Percentiles rank a stretch among this genome's conserved stretches.
Conservation (phyloP, 2,888 invertebrate genomes). For the Cephus sareptanus region DNA sequence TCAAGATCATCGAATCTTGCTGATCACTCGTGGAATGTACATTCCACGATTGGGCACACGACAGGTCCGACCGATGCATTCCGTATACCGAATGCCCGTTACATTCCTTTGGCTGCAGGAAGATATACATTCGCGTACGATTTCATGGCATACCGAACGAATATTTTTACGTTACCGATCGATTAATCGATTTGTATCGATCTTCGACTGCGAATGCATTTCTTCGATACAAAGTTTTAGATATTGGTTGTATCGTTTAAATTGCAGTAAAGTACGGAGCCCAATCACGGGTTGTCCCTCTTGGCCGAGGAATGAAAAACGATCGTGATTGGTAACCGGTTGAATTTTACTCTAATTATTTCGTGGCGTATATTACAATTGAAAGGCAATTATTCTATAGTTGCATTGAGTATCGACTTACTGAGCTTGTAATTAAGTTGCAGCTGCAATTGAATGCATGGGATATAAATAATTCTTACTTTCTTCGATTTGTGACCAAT, state of each 20-base stretch:
- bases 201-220: background rate
- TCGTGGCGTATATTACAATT: slow-evolving; percentile 37
- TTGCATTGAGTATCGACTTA: slow-evolving; percentile 4
- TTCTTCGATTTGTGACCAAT: background rate
- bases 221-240: background rate
- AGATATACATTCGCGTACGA: slow-evolving; percentile 1
- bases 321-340: slow-evolving; percentile 20
- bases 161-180: background rate
- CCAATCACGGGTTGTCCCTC: slow-evolving; percentile 17
- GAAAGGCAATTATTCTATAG: slow-evolving; percentile 38
- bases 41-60: background rate
- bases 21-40: background rate
- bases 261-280: background rate
- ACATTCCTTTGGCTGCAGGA: background rate
- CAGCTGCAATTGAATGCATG: slow-evolving; percentile 34
- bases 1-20: background rate
- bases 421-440: slow-evolving; percentile 28
- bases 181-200: background rate
- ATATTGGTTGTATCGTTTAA: background rate
- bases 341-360: slow-evolving; percentile 36
- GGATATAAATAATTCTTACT: background rate
- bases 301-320: slow-evolving; percentile 33
- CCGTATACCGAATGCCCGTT: background rate
- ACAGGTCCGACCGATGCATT: slow-evolving; percentile 1
- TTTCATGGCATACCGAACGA: background rate